These are phyloP conservation scores for Microchrysa polita DNA, from an alignment of 2,888 invertebrate species.

Conservation along the genomic window DNA sequence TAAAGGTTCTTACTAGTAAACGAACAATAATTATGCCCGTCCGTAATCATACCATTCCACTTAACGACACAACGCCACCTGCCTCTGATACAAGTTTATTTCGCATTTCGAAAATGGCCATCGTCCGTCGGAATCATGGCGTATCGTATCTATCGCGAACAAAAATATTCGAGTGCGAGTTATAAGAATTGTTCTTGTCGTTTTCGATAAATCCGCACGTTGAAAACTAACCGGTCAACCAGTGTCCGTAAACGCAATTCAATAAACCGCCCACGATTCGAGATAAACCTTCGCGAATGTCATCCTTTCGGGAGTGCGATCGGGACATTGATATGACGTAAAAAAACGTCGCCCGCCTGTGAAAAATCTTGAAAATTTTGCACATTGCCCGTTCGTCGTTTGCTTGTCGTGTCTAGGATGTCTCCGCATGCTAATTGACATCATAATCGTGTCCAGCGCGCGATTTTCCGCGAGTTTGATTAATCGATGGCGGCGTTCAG, in stretches of 20 bases:
- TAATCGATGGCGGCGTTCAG: constrained; percentile 27
- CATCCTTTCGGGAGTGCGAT: constrained; percentile 6
- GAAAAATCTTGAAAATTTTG: neutral
- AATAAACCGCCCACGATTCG: neutral
- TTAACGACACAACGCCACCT: constrained; percentile 27
- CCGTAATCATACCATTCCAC: no score
- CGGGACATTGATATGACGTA: constrained; percentile 37
- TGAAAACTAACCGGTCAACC: neutral
- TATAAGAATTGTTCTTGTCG: neutral
- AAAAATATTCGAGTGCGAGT: constrained; percentile 9
- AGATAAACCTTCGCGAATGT: constrained; percentile 30
- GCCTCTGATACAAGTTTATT: neutral
- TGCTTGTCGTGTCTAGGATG: neutral
- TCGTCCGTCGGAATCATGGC: constrained; percentile 15
- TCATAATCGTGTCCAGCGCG: no score
- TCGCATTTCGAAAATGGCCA: constrained; percentile 49
- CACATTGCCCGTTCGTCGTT: neutral
- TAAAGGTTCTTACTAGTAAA: no score
- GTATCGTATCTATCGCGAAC: no score
- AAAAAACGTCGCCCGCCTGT: constrained; percentile 10
- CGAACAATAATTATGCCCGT: no score
- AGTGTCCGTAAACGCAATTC: neutral
- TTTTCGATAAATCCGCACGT: neutral
- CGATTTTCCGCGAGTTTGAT: constrained; percentile 3
- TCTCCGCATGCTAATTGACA: neutral